Evolutionary conservation across 1,140 invertebrate genomes (phyloP).

Genomic region (Camponotus floridanus): DNA sequence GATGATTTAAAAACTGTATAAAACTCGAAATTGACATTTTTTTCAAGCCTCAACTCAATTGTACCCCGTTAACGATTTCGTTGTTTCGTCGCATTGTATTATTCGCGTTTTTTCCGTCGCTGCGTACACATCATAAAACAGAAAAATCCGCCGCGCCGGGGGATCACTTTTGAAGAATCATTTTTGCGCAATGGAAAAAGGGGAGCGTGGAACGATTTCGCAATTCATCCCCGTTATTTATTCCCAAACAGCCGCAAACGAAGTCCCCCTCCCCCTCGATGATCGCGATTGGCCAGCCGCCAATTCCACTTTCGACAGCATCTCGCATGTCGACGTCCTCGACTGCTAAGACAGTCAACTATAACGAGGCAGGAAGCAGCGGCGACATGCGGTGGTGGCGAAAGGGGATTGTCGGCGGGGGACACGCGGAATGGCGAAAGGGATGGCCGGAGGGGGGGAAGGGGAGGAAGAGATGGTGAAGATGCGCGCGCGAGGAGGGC

Average conservation of each 20-base stretch:
- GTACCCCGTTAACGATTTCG: constrained; percentile 6
- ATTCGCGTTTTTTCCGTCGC: constrained; percentile 2
- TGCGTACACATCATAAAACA: not conserved
- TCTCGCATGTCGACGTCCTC: constrained; percentile 48
- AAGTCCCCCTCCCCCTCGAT: not conserved
- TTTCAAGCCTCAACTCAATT: constrained; percentile 40
- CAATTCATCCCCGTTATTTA: constrained; percentile 59
- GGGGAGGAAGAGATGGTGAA: not conserved
- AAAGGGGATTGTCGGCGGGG: constrained; percentile 1
- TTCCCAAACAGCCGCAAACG: constrained; percentile 26
- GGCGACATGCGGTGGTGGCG: constrained; percentile 48
- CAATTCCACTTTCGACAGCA: constrained; percentile 54
- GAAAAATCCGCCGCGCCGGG: constrained; percentile 4
- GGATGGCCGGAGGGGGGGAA: not conserved
- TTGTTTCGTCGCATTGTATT: constrained; percentile 48
- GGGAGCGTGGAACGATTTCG: constrained; percentile 18
- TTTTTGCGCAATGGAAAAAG: constrained; percentile 38
- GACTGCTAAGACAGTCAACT: constrained; percentile 50
- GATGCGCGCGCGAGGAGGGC: constrained; percentile 20
- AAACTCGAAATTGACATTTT: constrained; percentile 49
- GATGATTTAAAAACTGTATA: constrained; percentile 24
- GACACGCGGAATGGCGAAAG: not conserved
- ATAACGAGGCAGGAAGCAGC: constrained; percentile 52
- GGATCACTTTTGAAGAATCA: constrained; percentile 55
- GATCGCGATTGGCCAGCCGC: constrained; percentile 54